Percentiles rank a stretch among this genome's conserved stretches.
phyloP scores from a whole-genome alignment of 2,888 invertebrate species.

The Cryptus armator region DNA sequence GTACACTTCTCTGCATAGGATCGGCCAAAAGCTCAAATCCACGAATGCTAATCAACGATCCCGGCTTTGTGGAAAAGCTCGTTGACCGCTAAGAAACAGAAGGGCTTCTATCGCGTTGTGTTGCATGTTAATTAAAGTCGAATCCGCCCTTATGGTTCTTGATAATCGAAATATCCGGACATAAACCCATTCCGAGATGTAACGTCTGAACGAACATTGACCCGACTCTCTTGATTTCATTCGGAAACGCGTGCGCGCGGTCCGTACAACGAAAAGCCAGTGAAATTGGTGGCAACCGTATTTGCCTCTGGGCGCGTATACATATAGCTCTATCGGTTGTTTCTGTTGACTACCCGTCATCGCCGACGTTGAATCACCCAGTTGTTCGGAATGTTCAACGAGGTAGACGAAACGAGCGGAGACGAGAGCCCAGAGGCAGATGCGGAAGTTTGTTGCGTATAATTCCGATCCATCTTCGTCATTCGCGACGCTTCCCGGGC shows the following conservation, averaged over 20 bases:
- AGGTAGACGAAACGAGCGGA: constrained; percentile 27
- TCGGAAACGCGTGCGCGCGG: constrained; percentile 1
- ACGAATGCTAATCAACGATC: constrained; percentile 77
- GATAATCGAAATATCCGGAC: not conserved
- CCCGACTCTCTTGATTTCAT: constrained; percentile 14
- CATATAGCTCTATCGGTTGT: constrained; percentile 12
- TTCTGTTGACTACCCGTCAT: constrained; percentile 40
- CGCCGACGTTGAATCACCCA: constrained; percentile 21
- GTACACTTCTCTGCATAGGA: not conserved
- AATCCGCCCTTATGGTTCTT: no score
- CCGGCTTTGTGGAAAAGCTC: constrained; percentile 79
- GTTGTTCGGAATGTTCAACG: constrained; percentile 10
- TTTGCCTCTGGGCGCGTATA: constrained; percentile 11
- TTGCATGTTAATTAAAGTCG: no score
- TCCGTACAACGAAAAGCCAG: not conserved
- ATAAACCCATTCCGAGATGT: not conserved
- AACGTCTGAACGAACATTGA: constrained; percentile 5
- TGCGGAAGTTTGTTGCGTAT: constrained; percentile 29
- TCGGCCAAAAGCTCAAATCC: constrained; percentile 33
- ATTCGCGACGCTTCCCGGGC: constrained; percentile 20
- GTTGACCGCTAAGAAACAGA: no score
- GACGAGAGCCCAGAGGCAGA: constrained; percentile 32
- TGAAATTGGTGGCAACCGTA: not conserved
- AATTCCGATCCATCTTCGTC: constrained; percentile 49
- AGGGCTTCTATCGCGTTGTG: no score